These are phyloP conservation scores for Lithobius niger DNA, from an alignment of 1,140 invertebrate genomes.

Conservation along the genomic window DNA sequence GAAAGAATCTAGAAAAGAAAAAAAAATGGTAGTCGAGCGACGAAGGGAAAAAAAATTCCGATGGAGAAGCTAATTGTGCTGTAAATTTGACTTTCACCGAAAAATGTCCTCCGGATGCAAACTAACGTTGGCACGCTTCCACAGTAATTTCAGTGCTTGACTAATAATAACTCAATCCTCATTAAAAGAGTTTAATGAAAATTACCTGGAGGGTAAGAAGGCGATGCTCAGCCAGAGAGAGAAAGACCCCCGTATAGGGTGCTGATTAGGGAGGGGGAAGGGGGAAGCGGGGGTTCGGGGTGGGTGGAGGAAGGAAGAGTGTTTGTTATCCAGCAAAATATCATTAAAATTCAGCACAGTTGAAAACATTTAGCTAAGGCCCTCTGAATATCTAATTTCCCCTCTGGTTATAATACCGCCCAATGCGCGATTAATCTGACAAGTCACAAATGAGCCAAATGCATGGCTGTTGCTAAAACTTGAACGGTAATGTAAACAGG, in stretches of 20 bases:
- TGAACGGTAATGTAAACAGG: slow-evolving; percentile 1
- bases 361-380: slow-evolving; percentile 7
- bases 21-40: too few species aligned
- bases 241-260: too few species aligned
- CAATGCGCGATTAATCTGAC: neutral
- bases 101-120: neutral
- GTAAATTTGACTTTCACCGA: neutral
- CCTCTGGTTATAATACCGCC: slow-evolving; percentile 1
- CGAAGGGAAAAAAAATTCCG: too few species aligned
- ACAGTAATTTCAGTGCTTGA: neutral
- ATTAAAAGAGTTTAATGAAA: slow-evolving; percentile 8
- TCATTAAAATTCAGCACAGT: slow-evolving; percentile 10
- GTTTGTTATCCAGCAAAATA: slow-evolving; percentile 6
- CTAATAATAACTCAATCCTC: slow-evolving; percentile 7
- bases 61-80: slow-evolving; percentile 2
- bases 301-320: neutral
- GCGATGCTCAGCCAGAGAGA: neutral
- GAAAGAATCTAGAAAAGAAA: too few species aligned
- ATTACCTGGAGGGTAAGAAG: slow-evolving; percentile 1
- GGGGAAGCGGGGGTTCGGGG: neutral
- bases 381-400: slow-evolving; percentile 9
- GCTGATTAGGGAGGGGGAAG: neutral
- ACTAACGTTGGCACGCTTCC: neutral
- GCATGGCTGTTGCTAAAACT: too few species aligned
- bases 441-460: neutral